Base-by-base conservation (phyloP, 2,797 vertebrate species). In the Silurus aristotelis region DNA sequence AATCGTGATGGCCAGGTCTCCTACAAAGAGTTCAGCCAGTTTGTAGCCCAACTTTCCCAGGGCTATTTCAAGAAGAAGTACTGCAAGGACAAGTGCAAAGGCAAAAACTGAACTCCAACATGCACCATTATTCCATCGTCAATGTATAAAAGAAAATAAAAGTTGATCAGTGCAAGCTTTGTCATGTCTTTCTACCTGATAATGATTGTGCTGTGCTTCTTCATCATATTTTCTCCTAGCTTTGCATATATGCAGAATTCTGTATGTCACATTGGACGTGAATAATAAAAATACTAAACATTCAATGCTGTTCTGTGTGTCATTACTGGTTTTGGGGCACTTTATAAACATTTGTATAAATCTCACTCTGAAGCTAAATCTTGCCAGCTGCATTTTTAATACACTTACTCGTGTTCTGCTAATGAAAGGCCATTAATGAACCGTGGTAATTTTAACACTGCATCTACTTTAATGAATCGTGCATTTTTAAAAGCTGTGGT, bases 1-100 rank as follows among this genome's bases (percentile, higher is more conserved):
- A 95, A 95, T 87, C 90, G 90, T 0, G 94, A 96, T 19, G 93
- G 92, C 0, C 89, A 93, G 77, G 86, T 95, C 85, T 94, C 93
- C 92, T 94, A 95, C 84, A 61, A 86, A 0, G 94, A 95, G 89
- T 95, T 95, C 67, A 92, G 89, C 48, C 85, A 87, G 17, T 95
- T 92, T 60, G 85, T 96, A 46, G 77, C 38, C 0, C 55, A 64
- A 25, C 88, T 95, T 68, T 91, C 93, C 15, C 92, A 84, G 68
- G 90, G 88, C 78, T 92, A 90, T 1, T 89, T 90, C 58, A 92
- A 87, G 87, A 92, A 76, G 12, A 93, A 87, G 38, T 88, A 87
- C 0, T 77, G 89, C 72, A 92, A 90, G 83, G 79, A 52, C 43
- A 81, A 66, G 22, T 17, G 77, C 10, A 64, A 80, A 46, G 20